phyloP scores from a whole-genome alignment of 2,113 vertebrate genomes.

The Lepus americanus region DNA sequence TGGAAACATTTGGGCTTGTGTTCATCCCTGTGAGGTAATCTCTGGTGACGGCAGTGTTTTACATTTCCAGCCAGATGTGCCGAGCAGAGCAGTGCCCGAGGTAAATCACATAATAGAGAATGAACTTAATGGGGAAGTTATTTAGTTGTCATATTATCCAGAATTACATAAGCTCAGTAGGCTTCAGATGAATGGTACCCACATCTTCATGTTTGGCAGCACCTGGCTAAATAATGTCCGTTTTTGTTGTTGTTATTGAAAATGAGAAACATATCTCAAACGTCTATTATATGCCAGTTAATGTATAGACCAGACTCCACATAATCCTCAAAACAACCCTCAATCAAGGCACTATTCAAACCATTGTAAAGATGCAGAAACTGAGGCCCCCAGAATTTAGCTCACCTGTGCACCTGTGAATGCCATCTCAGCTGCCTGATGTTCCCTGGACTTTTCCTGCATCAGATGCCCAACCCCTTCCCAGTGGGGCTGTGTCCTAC shows the following conservation, averaged over 20 bases:
- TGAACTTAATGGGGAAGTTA: constrained; percentile 61
- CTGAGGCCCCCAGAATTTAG: background rate
- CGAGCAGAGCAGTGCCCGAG: constrained; percentile 55
- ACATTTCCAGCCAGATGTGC: constrained; percentile 66
- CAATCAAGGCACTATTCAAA: background rate
- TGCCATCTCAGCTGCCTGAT: constrained; percentile 3
- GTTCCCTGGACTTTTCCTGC: background rate
- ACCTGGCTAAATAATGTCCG: constrained; percentile 46
- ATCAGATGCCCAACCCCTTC: constrained; percentile 37
- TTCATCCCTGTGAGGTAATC: constrained; percentile 65
- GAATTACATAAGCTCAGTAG: constrained; percentile 67
- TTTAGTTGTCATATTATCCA: constrained; percentile 71
- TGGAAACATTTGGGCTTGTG: constrained; percentile 51
- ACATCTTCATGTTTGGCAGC: constrained; percentile 25
- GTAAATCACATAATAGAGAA: constrained; percentile 70
- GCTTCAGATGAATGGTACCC: constrained; percentile 49
- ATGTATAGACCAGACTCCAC: background rate
- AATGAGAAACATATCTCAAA: background rate
- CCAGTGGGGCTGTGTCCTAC: background rate
- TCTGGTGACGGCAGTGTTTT: constrained; percentile 52
- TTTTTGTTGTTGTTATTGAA: constrained; percentile 37
- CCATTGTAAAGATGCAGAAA: background rate
- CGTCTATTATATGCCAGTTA: background rate
- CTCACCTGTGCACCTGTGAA: background rate
- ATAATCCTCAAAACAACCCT: background rate